These are phyloP conservation scores for Liposcelis brunnea DNA, from an alignment of 2,888 invertebrate genomes.

Conservation along the genomic window DNA sequence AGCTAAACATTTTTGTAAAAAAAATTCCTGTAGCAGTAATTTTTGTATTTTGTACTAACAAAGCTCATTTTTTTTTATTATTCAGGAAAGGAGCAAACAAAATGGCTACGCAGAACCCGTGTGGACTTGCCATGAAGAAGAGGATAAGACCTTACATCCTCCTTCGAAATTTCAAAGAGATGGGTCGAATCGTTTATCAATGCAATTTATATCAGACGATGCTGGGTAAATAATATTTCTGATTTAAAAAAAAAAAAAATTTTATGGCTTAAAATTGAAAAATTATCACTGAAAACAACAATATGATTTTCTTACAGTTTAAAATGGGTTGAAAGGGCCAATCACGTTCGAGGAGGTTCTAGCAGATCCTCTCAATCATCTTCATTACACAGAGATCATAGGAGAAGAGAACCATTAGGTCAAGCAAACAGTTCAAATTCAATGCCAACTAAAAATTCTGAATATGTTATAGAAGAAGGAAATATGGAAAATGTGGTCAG, in stretches of 20 bases:
- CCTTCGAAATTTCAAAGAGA: constrained; percentile 32
- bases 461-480: too few relatives aligned
- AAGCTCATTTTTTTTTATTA: too few relatives aligned
- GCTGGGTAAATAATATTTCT: constrained; percentile 39
- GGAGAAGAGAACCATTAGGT: constrained; percentile 68
- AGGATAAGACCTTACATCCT: constrained; percentile 15
- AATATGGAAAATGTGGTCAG: constrained; percentile 23
- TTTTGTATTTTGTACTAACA: too few relatives aligned
- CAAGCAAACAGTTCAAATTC: constrained; percentile 47
- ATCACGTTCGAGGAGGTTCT: constrained; percentile 28
- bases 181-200: constrained; percentile 56
- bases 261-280: too few relatives aligned
- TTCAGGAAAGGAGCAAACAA: too few relatives aligned
- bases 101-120: constrained; percentile 17
- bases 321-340: constrained; percentile 74
- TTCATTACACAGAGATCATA: constrained; percentile 59
- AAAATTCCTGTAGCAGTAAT: too few relatives aligned
- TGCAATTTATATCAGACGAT: constrained; percentile 68
- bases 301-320: constrained; percentile 29
- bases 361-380: constrained; percentile 24
- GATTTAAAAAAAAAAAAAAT: too few relatives aligned
- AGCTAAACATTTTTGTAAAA: too few relatives aligned
- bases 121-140: constrained; percentile 16
- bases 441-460: constrained; percentile 22
- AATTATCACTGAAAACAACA: too few relatives aligned